These are phyloP conservation scores for Intoshia linei DNA, from an alignment of 1,140 invertebrate genomes.

Conservation along the genomic window DNA sequence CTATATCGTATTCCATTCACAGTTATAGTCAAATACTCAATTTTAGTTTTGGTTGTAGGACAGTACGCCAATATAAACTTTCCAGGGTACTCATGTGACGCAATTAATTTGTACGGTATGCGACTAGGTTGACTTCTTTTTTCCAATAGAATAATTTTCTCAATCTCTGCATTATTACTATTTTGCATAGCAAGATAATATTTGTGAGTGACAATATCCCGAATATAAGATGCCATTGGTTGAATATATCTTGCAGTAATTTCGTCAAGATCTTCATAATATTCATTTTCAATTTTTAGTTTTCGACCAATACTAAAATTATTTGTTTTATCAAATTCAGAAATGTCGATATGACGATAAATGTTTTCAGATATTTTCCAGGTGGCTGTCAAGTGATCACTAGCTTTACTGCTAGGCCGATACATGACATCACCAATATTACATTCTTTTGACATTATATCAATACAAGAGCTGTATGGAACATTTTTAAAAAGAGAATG, in stretches of 20 bases:
- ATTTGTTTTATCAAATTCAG: conserved; percentile 80
- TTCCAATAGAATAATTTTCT: conserved; percentile 35
- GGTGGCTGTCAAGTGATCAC: conserved; percentile 71
- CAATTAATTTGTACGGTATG: conserved; percentile 23
- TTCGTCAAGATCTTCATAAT: conserved; percentile 93
- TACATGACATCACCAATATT: not conserved
- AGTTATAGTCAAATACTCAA: conserved; percentile 47
- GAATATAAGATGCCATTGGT: conserved; percentile 61
- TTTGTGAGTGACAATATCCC: conserved; percentile 59
- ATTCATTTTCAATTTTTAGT: conserved; percentile 28
- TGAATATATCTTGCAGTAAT: conserved; percentile 76
- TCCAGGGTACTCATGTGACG: conserved; percentile 42
- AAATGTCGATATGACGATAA: conserved; percentile 70
- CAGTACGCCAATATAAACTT: conserved; percentile 75
- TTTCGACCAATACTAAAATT: conserved; percentile 61
- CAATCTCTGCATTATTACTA: conserved; percentile 36
- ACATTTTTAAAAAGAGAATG: no score
- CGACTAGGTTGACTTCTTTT: conserved; percentile 18
- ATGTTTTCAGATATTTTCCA: conserved; percentile 84
- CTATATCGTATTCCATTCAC: conserved; percentile 68
- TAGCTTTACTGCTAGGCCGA: not conserved
- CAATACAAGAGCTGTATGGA: no score
- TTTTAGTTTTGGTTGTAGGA: conserved; percentile 41
- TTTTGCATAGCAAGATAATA: conserved; percentile 41
- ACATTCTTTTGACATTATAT: conserved; percentile 1